Evolutionary conservation across 1,140 invertebrate species (phyloP).

Genomic region (Metaphire vulgaris): DNA sequence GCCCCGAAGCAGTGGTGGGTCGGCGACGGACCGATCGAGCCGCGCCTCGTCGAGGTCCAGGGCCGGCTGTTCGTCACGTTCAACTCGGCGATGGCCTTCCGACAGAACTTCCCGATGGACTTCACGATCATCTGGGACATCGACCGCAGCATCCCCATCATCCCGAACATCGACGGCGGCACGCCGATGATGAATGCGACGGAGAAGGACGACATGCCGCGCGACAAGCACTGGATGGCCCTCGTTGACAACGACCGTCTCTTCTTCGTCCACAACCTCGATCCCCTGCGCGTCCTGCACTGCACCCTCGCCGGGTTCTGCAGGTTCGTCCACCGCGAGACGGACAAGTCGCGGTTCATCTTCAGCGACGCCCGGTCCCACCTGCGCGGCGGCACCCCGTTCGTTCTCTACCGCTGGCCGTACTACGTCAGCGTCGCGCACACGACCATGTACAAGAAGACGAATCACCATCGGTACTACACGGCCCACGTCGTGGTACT

Average conservation of each 20-base stretch:
- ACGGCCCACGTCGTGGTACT: constrained; percentile 31
- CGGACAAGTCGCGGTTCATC: constrained; percentile 18
- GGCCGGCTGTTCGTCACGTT: constrained; percentile 29
- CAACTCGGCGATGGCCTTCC: constrained; percentile 30
- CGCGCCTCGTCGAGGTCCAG: constrained; percentile 27
- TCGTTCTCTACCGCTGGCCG: constrained; percentile 29
- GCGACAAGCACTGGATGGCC: constrained; percentile 35
- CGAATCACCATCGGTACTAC: constrained; percentile 27
- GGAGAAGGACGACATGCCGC: constrained; percentile 31
- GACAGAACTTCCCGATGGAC: constrained; percentile 25
- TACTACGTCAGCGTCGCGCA: constrained; percentile 32
- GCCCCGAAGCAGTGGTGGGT: constrained; percentile 31
- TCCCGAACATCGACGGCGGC: constrained; percentile 32
- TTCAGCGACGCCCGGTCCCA: constrained; percentile 30
- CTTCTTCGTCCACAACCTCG: constrained; percentile 33
- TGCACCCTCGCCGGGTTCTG: constrained; percentile 26
- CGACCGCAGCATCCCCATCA: constrained; percentile 22
- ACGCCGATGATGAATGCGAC: constrained; percentile 28
- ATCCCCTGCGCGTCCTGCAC: constrained; percentile 31
- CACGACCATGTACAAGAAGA: constrained; percentile 31
- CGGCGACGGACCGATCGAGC: constrained; percentile 34
- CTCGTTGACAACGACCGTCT: constrained; percentile 26
- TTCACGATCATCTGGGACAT: constrained; percentile 32
- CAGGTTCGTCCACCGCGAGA: constrained; percentile 30
- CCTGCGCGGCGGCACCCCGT: constrained; percentile 33